phyloP scores from a whole-genome alignment of 2,113 vertebrate genomes.

The Alouatta palliata region DNA sequence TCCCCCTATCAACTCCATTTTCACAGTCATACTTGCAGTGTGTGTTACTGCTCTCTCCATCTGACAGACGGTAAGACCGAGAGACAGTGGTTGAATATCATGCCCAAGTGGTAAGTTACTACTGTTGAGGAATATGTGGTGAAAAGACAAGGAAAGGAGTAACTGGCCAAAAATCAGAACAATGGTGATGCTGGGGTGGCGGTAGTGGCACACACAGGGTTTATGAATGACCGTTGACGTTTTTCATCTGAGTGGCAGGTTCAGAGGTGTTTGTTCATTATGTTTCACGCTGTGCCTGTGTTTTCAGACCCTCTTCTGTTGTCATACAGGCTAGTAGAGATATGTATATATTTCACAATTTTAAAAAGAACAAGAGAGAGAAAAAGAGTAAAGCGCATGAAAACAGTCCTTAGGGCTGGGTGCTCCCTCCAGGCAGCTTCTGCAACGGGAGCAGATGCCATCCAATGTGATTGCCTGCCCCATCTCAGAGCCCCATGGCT shows the following conservation, averaged over 20 bases:
- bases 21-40: background rate
- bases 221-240: background rate
- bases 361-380: background rate
- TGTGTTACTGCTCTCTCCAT: background rate
- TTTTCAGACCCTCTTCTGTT: background rate
- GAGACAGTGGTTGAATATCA: background rate
- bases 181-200: accelerated
- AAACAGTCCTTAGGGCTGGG: background rate
- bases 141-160: background rate
- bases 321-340: background rate
- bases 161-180: no score
- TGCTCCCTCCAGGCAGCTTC: background rate
- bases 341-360: background rate
- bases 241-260: background rate
- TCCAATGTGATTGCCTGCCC: background rate
- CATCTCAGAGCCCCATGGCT: background rate
- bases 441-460: no score
- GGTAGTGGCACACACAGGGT: background rate
- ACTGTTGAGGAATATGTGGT: background rate
- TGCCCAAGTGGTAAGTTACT: background rate
- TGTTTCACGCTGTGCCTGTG: background rate
- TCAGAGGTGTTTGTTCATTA: background rate
- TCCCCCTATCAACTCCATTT: background rate
- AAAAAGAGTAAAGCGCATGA: background rate
- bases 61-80: background rate